phyloP scores from a whole-genome alignment of 2,113 vertebrate species.

The Platycercus adscitus region DNA sequence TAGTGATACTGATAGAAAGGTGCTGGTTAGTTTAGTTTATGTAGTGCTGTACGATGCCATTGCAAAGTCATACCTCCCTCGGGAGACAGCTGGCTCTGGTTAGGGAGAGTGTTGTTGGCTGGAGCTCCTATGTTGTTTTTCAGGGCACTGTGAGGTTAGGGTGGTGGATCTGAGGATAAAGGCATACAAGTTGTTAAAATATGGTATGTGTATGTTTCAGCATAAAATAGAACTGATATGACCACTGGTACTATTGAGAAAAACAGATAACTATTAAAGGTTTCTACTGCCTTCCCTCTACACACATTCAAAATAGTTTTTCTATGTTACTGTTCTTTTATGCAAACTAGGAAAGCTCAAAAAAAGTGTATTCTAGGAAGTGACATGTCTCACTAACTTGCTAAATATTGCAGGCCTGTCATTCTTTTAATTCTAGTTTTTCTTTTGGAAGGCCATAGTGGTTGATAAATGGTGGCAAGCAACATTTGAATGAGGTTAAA shows the following conservation, averaged over 20 bases:
- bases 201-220: neutral
- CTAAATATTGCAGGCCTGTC: neutral
- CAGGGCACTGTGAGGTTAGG: neutral
- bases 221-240: neutral
- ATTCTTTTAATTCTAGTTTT: neutral
- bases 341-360: neutral
- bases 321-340: neutral
- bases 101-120: neutral
- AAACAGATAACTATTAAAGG: neutral
- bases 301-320: neutral
- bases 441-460: neutral
- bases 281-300: neutral
- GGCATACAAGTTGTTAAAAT: neutral
- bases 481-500: neutral
- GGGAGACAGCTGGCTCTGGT: neutral
- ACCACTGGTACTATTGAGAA: neutral
- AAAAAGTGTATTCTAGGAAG: neutral
- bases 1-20: neutral
- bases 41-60: neutral
- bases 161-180: neutral
- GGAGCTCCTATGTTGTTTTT: neutral
- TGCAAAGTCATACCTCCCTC: neutral
- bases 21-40: neutral
- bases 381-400: neutral
- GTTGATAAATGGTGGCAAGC: neutral